Conservation (phyloP, 2,888 invertebrate genomes). For the Dione vanillae region DNA sequence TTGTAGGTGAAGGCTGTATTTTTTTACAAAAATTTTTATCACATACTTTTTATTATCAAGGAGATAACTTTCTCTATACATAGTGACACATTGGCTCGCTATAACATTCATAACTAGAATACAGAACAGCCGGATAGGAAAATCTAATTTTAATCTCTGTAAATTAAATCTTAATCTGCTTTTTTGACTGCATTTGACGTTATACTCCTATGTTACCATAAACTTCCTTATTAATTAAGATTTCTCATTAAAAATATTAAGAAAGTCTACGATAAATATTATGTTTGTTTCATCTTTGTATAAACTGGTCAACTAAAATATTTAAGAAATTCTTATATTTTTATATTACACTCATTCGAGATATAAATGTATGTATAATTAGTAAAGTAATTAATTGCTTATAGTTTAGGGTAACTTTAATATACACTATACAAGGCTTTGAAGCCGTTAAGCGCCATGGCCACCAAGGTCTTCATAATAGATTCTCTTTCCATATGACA, state of each 20-base stretch:
- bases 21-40: no score
- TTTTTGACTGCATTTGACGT: conserved; percentile 2
- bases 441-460: no score
- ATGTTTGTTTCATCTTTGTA: neutral
- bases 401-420: neutral
- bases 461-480: no score
- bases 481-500: no score
- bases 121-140: neutral
- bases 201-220: neutral
- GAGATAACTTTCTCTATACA: no score
- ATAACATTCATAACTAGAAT: no score
- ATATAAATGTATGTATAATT: neutral
- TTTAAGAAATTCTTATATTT: neutral
- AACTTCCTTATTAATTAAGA: neutral
- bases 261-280: neutral
- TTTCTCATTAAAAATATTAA: neutral
- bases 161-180: neutral
- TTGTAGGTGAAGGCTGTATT: no score
- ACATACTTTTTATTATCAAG: no score
- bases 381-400: neutral
- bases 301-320: neutral
- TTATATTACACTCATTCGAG: no score
- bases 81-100: no score
- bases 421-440: no score
- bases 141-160: neutral